phyloP scores from a whole-genome alignment of 1,140 invertebrate genomes.

The Myzus persicae region DNA sequence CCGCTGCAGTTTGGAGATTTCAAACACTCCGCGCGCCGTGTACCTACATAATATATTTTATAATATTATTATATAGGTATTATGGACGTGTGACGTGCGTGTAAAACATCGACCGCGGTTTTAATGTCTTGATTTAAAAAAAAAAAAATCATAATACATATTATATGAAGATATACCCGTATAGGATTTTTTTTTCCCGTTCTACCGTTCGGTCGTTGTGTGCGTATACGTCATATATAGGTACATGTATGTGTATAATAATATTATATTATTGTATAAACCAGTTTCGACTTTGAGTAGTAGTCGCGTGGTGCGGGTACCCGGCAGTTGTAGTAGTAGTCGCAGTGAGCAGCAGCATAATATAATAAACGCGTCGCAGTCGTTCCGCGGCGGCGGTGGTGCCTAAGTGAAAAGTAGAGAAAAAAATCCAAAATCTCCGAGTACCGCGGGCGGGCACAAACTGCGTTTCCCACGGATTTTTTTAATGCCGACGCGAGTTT shows the following conservation, averaged over 20 bases:
- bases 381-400: not conserved
- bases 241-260: no score
- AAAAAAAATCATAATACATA: not conserved
- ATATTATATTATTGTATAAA: slow-evolving; percentile 3
- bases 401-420: not conserved
- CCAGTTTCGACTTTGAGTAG: slow-evolving; percentile 38
- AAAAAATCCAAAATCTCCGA: not conserved
- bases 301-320: not conserved
- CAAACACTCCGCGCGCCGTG: not conserved
- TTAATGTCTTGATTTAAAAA: slow-evolving; percentile 52
- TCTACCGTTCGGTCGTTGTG: not conserved
- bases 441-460: not conserved
- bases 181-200: not conserved
- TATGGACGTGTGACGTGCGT: not conserved
- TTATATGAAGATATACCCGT: not conserved
- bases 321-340: not conserved
- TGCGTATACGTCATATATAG: no score
- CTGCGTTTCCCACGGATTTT: slow-evolving; percentile 45
- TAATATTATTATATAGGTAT: no score
- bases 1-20: not conserved
- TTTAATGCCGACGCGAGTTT: not conserved
- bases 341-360: no score
- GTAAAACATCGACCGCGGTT: slow-evolving; percentile 38
- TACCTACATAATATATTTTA: no score
- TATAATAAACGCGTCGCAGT: not conserved